Evolutionary conservation across 1,140 invertebrate species (phyloP).

Genomic region (Drosophila tropicalis): DNA sequence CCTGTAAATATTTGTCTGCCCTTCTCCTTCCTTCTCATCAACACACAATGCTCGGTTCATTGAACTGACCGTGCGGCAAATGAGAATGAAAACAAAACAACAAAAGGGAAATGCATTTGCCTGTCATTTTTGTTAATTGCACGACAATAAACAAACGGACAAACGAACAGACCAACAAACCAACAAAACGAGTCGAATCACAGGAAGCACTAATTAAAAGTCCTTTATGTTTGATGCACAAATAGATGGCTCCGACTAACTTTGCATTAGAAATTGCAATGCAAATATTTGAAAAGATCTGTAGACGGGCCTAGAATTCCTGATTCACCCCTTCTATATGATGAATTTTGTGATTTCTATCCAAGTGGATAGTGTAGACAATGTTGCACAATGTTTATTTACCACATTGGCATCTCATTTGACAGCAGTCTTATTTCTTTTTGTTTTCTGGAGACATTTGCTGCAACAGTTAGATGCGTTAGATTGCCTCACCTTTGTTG

Average conservation of each 20-base stretch:
- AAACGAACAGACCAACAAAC: slow-evolving; percentile 14
- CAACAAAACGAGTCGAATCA: slow-evolving; percentile 6
- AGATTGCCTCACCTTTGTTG: slow-evolving; percentile 33
- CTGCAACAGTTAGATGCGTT: slow-evolving; percentile 51
- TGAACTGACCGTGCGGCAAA: slow-evolving; percentile 26
- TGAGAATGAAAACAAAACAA: slow-evolving; percentile 28
- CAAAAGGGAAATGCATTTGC: slow-evolving; percentile 50
- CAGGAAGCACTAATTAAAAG: slow-evolving; percentile 5
- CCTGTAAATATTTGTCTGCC: slow-evolving; percentile 6
- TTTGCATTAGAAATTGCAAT: not conserved
- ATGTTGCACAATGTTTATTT: slow-evolving; percentile 52
- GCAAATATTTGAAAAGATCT: slow-evolving; percentile 2
- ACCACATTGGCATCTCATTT: slow-evolving; percentile 28
- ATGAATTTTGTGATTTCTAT: slow-evolving; percentile 36
- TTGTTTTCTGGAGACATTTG: slow-evolving; percentile 45
- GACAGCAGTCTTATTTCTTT: slow-evolving; percentile 35
- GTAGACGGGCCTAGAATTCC: too few relatives aligned
- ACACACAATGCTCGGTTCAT: slow-evolving; percentile 4
- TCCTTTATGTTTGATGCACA: slow-evolving; percentile 7
- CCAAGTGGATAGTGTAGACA: slow-evolving; percentile 34
- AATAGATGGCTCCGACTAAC: not conserved
- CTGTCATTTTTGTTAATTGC: slow-evolving; percentile 54
- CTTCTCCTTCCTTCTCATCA: slow-evolving; percentile 8
- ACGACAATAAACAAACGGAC: slow-evolving; percentile 46
- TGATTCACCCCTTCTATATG: not conserved